These are phyloP conservation scores for Corythoichthys intestinalis DNA, from an alignment of 2,113 vertebrate genomes.

Conservation along the genomic window DNA sequence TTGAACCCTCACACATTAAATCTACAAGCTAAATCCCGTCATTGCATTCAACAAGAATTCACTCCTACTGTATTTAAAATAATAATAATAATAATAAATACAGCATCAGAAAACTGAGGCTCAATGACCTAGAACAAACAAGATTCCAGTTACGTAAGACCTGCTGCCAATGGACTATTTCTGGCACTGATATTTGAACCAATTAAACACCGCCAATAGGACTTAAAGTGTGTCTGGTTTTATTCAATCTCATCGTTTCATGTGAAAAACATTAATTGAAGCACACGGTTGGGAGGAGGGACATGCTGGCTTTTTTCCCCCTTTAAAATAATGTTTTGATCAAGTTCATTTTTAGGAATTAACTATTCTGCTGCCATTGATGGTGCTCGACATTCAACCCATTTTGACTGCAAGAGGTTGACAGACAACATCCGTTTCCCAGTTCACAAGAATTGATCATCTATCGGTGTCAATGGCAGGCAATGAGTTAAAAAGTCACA, in stretches of 20 bases:
- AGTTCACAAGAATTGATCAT: too few species aligned
- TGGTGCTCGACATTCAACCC: too few species aligned
- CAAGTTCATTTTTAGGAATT: neutral
- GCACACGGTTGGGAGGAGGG: conserved; percentile 20
- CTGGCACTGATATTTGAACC: conserved; percentile 53
- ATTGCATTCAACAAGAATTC: conserved; percentile 48
- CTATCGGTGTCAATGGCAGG: too few species aligned
- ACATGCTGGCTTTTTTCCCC: conserved; percentile 9
- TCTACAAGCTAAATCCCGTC: neutral
- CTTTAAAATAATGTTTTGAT: neutral
- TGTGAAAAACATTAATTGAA: conserved; percentile 31
- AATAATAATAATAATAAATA: too few species aligned
- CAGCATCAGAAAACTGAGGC: conserved; percentile 34
- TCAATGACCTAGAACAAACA: conserved; percentile 62
- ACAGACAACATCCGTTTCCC: too few species aligned
- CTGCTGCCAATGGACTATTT: conserved; percentile 41
- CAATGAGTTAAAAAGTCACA: too few species aligned
- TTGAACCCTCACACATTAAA: conserved; percentile 7
- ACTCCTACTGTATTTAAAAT: conserved; percentile 27
- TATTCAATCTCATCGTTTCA: conserved; percentile 30
- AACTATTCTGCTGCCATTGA: too few species aligned
- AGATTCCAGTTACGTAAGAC: conserved; percentile 51
- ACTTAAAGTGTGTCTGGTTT: conserved; percentile 50
- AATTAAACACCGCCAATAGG: conserved; percentile 55
- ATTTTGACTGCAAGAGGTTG: too few species aligned